Base-by-base conservation (phyloP, 2,797 vertebrate species). In the Onychomys torridus region DNA sequence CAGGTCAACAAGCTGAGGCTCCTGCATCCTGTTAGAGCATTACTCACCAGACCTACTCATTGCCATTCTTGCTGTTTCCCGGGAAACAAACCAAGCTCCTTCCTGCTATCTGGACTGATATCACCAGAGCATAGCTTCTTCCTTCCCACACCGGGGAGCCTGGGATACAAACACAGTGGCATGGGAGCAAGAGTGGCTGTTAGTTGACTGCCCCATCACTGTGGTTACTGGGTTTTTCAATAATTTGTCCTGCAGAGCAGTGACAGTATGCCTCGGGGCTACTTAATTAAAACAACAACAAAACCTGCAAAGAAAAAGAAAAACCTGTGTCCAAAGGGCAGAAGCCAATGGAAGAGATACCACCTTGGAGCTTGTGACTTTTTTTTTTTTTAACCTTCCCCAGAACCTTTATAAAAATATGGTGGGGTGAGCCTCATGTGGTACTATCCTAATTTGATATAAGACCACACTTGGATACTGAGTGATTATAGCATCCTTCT, bases 201-300 rank as follows among this genome's bases (percentile, higher is more conserved):
- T n/a, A 32, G 34, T 73, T 93, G 87, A 96, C 78, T 52, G 46
- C 77, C 40, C 90, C 40, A 4, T 77, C 46, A 59, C 52, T 37
- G n/a, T 91, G 93, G 69, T 75, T 69, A 34, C 23, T 91, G 69
- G 76, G 4, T 0, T 52, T 0, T 65, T 78, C 76, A 82, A 40
- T 82, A 73, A 78, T 93, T 91, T 93, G 73, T 92, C 71, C 73
- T 90, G 29, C 63, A 77, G 75, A 84, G 37, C 49, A 71, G 11
- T 25, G 37, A 43, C 57, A 40, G 63, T 86, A 55, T 55, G 55
- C 61, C 32, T 82, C 73, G 29, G 76, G 55, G 40, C 21, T 82
- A 37, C n/a, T 83, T 84, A 67, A 89, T 96, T 96, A 83, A 83
- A 91, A 96, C 32, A 27, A 29, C 27, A 63, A 65, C 27, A 65